Evolutionary conservation across 2,113 vertebrate species (phyloP).

Genomic region (Erpornis zantholeuca): DNA sequence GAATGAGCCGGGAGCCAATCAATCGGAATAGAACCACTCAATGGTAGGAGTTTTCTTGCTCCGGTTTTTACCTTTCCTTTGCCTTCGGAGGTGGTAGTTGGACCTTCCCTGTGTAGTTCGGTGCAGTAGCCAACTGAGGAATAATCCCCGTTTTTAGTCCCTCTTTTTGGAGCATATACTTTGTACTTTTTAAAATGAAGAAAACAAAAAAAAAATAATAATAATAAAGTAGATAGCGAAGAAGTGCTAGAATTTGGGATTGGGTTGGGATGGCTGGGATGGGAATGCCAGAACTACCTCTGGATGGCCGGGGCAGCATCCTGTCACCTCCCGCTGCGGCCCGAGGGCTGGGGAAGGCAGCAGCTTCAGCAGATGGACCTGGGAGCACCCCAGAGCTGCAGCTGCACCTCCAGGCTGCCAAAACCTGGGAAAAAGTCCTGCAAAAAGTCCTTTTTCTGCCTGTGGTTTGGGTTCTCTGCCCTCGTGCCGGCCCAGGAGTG

Average conservation of each 20-base stretch:
- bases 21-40: neutral
- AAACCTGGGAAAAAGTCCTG: neutral
- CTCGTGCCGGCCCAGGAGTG: neutral
- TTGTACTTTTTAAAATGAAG: constrained; percentile 39
- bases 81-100: constrained; percentile 26
- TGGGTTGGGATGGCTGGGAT: constrained; percentile 37
- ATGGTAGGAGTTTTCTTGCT: neutral
- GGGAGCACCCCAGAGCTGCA: neutral
- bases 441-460: neutral
- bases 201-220: neutral
- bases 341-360: neutral
- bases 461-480: neutral
- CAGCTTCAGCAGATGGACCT: neutral
- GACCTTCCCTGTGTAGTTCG: neutral
- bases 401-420: neutral
- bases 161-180: constrained; percentile 51
- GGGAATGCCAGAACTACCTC: constrained; percentile 68
- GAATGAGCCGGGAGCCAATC: neutral
- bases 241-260: constrained; percentile 38
- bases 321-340: neutral
- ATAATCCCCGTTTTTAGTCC: constrained; percentile 40
- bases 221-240: neutral
- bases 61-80: constrained; percentile 8
- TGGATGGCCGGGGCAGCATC: neutral
- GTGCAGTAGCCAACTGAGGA: constrained; percentile 7